Conservation (phyloP, 1,140 invertebrate species). For the Lordiphosa mommai region DNA sequence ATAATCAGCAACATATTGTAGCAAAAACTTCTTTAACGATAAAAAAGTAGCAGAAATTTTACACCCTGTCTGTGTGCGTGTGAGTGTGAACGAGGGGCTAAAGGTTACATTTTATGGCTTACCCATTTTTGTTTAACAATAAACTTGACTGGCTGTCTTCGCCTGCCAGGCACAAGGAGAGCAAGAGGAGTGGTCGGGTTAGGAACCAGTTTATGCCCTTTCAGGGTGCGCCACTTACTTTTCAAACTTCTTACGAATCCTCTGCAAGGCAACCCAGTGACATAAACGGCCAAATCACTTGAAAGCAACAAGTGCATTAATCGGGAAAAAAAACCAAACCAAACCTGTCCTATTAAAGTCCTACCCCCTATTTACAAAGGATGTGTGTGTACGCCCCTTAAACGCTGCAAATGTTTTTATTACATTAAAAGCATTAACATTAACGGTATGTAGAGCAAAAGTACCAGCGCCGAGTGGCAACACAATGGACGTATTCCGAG, state of each 20-base stretch:
- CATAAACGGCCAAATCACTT: constrained; percentile 10
- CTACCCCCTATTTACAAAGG: neutral
- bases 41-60: constrained; percentile 53
- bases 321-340: constrained; percentile 1
- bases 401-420: constrained; percentile 73
- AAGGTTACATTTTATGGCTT: constrained; percentile 67
- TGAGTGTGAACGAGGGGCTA: constrained; percentile 1
- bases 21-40: constrained; percentile 61
- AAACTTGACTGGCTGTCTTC: constrained; percentile 61
- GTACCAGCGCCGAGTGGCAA: constrained; percentile 6
- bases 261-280: constrained; percentile 18
- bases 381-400: constrained; percentile 29
- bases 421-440: constrained; percentile 78
- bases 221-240: constrained; percentile 25
- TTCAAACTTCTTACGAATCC: neutral
- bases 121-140: constrained; percentile 72
- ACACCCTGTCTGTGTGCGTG: constrained; percentile 33
- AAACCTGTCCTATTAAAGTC: constrained; percentile 28
- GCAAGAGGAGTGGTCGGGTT: constrained; percentile 45
- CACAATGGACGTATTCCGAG: neutral
- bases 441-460: constrained; percentile 67
- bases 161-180: constrained; percentile 20
- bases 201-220: constrained; percentile 21
- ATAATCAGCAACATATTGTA: constrained; percentile 78
- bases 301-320: constrained; percentile 54